Base-by-base conservation (phyloP, 2,113 vertebrate species). In the Calyptommatus sinebrachiatus region DNA sequence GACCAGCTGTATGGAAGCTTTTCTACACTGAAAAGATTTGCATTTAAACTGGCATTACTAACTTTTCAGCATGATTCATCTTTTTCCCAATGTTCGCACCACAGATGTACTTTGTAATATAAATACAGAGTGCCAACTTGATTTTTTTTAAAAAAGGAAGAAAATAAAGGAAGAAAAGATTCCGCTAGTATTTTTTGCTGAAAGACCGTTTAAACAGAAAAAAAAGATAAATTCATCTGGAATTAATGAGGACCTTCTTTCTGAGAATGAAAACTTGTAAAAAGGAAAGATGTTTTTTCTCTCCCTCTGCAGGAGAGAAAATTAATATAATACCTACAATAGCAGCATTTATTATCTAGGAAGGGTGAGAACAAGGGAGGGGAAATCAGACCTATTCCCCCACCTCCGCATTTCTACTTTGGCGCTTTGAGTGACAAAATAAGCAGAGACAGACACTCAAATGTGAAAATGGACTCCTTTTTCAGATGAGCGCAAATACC, bases 381-480 rank as follows among this genome's bases (percentile, higher is more conserved):
- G 31, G 53, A n/a, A 22, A 6, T 29, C 24, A 22, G n/a, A 1
- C 62, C n/a, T 26, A 11, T n/a, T 26, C n/a, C 62, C n/a, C n/a
- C 11, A 24, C n/a, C n/a, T 65, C n/a, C 8, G 1, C 26, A 7
- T 28, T n/a, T 65, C 62, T 57, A 57, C 53, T 18, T 57, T 57
- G 14, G 16, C 6, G 0, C 41, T 29, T 35, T 65, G 68, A 77
- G 1, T 61, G n/a, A 73, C 61, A 79, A 82, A 86, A 65, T 78
- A 72, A 86, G 24, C 76, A 10, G 11, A 48, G 80, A 29, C 28
- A 83, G 75, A 71, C 85, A 74, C 11, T 66, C 48, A 21, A 53
- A 80, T 65, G 1, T 66, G 26, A 81, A 86, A 90, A 90, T 28
- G 8, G 50, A 4, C 61, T 88, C 71, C 35, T 77, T 67, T 73